Evolutionary conservation across 2,113 vertebrate genomes (phyloP), one percentile per base, ranked within the genome.

Genomic region (Excalfactoria chinensis): DNA sequence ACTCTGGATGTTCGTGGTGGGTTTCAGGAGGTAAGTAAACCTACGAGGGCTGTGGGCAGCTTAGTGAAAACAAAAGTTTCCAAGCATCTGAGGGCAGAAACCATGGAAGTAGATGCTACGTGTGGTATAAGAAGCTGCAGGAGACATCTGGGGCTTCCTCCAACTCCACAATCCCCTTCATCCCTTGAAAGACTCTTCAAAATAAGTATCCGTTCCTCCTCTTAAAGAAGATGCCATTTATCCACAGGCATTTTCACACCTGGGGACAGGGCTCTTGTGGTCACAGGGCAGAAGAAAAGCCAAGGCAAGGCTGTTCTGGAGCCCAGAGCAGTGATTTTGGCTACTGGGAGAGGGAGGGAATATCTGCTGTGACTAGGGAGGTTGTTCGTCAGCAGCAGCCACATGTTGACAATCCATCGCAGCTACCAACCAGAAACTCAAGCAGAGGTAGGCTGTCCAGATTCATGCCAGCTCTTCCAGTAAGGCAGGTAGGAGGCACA

Each of bases 1-100:
- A 60, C 22, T 32, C 60, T 51, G 60, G n/a, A 48, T 34, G 30
- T 40, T 75, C 2, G 0, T 68, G 41, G 12, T 85, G 6, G 12
- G 32, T 66, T 88, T 73, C 58, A 66, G n/a, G 19, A 69, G 12
- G 35, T 43, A 34, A 69, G 59, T 16, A 66, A 46, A 11, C 26
- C 62, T 40, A 68, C 0, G 0, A 88, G 17, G 16, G 14, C 32
- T 66, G 21, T 11, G 16, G 69, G 32, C 0, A 75, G 53, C n/a
- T 89, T 8, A 53, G 43, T 0, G 3, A 64, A 49, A 75, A 40
- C 12, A 35, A 22, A 79, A 75, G 23, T 19, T 82, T 62, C 58
- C 44, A 87, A 66, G 67, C 32, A 77, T 40, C 51, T 55, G 46
- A 89, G 13, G 25, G 26, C 3, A 60, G 22, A 12, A 83, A 79